Conservation (phyloP, 2,888 invertebrate genomes). For the Blomia tropicalis region DNA sequence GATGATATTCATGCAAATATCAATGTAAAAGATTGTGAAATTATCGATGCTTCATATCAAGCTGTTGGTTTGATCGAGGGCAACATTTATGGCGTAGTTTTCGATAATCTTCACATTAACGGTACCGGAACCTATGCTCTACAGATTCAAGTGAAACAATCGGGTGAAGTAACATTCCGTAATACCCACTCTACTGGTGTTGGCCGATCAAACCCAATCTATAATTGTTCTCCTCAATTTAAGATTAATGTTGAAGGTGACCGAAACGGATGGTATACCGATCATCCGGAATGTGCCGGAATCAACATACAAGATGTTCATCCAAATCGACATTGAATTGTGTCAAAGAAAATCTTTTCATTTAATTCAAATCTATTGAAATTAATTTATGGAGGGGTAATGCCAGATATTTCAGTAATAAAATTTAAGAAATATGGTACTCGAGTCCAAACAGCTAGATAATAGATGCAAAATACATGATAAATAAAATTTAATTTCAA, state of each 20-base stretch:
- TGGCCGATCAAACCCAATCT: neutral
- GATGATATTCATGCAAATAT: constrained; percentile 5
- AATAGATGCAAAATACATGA: neutral
- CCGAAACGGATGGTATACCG: too few relatives aligned
- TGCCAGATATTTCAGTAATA: constrained; percentile 2
- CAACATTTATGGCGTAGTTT: neutral
- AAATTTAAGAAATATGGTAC: constrained; percentile 5
- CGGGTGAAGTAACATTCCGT: neutral
- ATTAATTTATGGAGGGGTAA: neutral
- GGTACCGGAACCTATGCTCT: constrained; percentile 1
- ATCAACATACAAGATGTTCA: too few relatives aligned
- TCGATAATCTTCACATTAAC: neutral
- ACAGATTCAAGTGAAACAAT: neutral
- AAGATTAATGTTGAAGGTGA: neutral
- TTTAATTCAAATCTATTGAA: too few relatives aligned
- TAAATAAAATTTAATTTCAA: neutral
- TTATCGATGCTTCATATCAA: neutral
- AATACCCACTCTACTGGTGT: neutral
- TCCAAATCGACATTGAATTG: too few relatives aligned
- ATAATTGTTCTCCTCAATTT: neutral
- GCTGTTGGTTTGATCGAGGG: neutral
- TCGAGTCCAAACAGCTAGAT: neutral
- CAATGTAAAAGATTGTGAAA: neutral
- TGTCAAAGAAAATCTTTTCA: too few relatives aligned
- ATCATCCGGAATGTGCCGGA: too few relatives aligned